These are phyloP conservation scores for Melanotaenia duboulayi DNA, from an alignment of 2,113 vertebrate genomes.

Conservation along the genomic window DNA sequence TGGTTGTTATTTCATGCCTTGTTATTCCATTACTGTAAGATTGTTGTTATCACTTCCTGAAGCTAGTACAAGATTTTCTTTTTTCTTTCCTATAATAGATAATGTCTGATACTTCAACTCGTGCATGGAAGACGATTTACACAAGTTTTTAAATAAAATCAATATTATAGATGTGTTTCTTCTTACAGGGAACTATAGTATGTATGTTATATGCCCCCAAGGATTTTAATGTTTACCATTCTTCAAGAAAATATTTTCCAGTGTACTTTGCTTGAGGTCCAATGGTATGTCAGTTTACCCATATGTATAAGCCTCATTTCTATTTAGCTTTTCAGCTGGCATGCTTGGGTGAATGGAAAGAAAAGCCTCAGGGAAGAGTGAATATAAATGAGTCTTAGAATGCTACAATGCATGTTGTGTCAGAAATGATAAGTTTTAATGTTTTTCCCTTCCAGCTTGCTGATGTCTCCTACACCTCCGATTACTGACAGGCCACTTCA, in stretches of 20 bases:
- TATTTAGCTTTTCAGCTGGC: conserved; percentile 59
- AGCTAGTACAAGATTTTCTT: conserved; percentile 28
- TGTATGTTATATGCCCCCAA: conserved; percentile 12
- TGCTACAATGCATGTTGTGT: conserved; percentile 48
- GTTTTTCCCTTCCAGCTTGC: conserved; percentile 34
- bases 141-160: conserved; percentile 3
- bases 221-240: conserved; percentile 43
- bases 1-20: conserved; percentile 34
- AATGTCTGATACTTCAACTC: conserved; percentile 14
- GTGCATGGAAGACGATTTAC: not conserved
- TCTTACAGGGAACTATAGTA: conserved; percentile 7
- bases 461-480: conserved; percentile 21
- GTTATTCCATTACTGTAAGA: conserved; percentile 26
- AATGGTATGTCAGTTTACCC: conserved; percentile 51
- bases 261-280: conserved; percentile 50
- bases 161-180: not conserved
- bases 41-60: conserved; percentile 29
- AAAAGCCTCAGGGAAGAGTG: conserved; percentile 54
- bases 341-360: conserved; percentile 60
- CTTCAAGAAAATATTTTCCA: conserved; percentile 34
- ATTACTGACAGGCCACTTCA: conserved; percentile 51
- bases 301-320: conserved; percentile 57
- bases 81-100: conserved; percentile 29
- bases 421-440: conserved; percentile 62
- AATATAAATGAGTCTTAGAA: conserved; percentile 68